These are phyloP conservation scores for Manis crassicaudata DNA, from an alignment of 2,797 vertebrate species.

Conservation along the genomic window DNA sequence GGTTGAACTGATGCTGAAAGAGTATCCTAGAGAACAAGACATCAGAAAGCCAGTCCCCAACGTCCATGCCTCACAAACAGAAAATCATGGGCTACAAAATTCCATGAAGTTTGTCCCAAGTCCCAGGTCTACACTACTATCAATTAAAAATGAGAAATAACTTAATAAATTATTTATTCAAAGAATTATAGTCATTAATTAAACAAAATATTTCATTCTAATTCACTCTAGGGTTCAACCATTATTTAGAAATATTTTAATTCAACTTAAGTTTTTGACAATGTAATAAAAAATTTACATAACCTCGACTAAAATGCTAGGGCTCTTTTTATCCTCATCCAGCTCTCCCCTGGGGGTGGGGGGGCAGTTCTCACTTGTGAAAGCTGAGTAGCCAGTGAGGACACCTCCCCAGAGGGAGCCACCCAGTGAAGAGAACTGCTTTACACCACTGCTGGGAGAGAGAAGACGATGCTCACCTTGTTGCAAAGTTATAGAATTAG, in stretches of 20 bases:
- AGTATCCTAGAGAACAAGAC: not conserved
- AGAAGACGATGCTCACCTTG: not conserved
- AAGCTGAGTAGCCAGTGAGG: not conserved
- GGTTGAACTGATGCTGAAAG: not conserved
- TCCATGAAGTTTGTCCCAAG: not conserved
- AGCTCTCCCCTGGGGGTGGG: not conserved
- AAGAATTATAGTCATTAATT: slow-evolving; percentile 35
- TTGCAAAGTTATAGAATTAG: not conserved
- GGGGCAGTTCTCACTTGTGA: not conserved
- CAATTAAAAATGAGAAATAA: slow-evolving; percentile 26
- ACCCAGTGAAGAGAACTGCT: not conserved
- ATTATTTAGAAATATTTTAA: slow-evolving; percentile 56
- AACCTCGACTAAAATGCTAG: not conserved
- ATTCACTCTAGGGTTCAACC: slow-evolving; percentile 18
- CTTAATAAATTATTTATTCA: not conserved
- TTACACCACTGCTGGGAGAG: not conserved
- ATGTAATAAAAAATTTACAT: not conserved
- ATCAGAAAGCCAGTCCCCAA: not conserved
- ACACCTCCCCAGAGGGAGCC: not conserved
- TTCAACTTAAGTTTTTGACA: not conserved
- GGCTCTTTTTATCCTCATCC: not conserved
- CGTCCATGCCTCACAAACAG: not conserved
- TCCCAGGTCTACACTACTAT: not conserved
- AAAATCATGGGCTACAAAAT: not conserved
- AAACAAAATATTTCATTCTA: slow-evolving; percentile 30